Conservation (phyloP, 2,113 vertebrate species). For the Coregonus clupeaformis region DNA sequence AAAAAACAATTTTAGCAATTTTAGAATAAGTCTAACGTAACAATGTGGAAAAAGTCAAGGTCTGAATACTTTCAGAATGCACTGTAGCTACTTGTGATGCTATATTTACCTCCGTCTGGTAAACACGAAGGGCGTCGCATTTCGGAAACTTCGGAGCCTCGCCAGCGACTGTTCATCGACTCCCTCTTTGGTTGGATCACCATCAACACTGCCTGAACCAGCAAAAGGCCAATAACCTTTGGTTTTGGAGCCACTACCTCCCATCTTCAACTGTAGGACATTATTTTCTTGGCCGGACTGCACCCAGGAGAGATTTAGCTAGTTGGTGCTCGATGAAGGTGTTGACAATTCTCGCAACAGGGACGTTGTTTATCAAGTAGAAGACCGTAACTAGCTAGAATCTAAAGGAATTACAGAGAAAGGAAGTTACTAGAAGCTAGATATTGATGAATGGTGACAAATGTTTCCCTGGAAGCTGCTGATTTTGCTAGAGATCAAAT, state of each 20-base stretch:
- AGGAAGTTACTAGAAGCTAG: no score
- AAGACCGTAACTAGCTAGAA: neutral
- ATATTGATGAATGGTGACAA: no score
- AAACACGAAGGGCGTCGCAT: slow-evolving; percentile 88
- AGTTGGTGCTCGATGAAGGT: slow-evolving; percentile 32
- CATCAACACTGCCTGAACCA: slow-evolving; percentile 73
- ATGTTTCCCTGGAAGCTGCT: no score
- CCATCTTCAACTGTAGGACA: slow-evolving; percentile 86
- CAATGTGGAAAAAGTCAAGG: no score
- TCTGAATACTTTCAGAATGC: no score
- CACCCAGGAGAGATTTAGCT: slow-evolving; percentile 43
- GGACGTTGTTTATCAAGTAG: no score
- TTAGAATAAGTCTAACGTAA: no score
- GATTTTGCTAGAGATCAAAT: no score
- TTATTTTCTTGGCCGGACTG: slow-evolving; percentile 69
- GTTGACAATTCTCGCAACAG: slow-evolving; percentile 7
- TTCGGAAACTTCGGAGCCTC: slow-evolving; percentile 74
- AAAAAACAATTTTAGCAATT: no score
- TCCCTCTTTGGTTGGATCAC: slow-evolving; percentile 73
- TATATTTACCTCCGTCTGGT: slow-evolving; percentile 85
- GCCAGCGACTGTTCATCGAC: slow-evolving; percentile 78
- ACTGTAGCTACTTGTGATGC: neutral
- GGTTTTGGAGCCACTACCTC: slow-evolving; percentile 88
- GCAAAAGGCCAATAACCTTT: slow-evolving; percentile 91
- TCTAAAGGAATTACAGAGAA: slow-evolving; percentile 32